Percentiles rank a stretch among this genome's conserved stretches.
These are phyloP conservation scores for Ptychadena robeensis DNA, from an alignment of 2,797 vertebrate genomes.

Conservation along the genomic window DNA sequence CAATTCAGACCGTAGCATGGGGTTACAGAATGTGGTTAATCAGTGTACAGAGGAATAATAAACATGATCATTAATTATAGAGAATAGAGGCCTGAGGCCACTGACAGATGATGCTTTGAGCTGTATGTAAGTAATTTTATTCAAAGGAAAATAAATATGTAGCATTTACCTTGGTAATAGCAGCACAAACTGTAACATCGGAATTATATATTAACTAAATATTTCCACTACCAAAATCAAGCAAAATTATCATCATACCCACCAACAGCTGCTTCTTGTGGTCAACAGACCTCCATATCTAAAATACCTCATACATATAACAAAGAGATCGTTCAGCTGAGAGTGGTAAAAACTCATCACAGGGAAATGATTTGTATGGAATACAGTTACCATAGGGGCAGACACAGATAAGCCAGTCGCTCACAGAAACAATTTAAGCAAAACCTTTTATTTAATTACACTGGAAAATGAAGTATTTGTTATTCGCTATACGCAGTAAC, in stretches of 20 bases:
- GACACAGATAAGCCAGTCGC: not conserved
- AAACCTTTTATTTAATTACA: not conserved
- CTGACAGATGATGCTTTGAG: constrained; percentile 2
- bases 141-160: constrained; percentile 29
- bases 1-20: constrained; percentile 1
- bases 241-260: constrained; percentile 12
- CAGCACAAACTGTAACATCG: constrained; percentile 7
- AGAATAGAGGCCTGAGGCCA: constrained; percentile 12
- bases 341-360: not conserved
- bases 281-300: not conserved
- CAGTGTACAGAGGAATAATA: constrained; percentile 28
- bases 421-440: not conserved
- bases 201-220: not conserved
- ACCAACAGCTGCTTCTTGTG: not conserved
- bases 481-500: not conserved
- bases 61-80: constrained; percentile 50
- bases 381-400: not conserved
- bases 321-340: not conserved
- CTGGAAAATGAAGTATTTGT: not conserved
- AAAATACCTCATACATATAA: not conserved
- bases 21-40: constrained; percentile 19
- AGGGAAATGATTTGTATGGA: not conserved
- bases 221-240: constrained; percentile 23
- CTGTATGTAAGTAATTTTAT: not conserved
- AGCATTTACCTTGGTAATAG: constrained; percentile 2